Conservation (phyloP, 2,797 vertebrate species). For the Alcedo quadribrachys region DNA sequence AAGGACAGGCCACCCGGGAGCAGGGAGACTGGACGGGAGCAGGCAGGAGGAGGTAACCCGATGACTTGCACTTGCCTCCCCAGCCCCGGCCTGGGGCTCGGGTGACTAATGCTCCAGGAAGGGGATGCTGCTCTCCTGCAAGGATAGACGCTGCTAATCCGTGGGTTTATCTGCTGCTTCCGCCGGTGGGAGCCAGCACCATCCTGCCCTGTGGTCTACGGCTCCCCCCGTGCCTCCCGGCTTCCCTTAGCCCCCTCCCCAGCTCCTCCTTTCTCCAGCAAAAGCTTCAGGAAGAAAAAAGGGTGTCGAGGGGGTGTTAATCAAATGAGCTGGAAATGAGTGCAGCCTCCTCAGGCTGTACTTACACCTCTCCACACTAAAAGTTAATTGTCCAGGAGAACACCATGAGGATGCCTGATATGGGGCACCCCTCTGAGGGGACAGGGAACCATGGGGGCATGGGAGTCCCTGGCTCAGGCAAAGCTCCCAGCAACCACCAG, state of each 20-base stretch:
- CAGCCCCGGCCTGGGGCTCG: neutral
- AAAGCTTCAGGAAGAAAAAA: neutral
- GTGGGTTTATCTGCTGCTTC: constrained; percentile 13
- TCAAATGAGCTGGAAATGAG: neutral
- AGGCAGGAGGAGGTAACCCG: neutral
- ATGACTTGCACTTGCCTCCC: neutral
- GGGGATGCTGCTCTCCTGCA: constrained; percentile 20
- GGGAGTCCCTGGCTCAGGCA: neutral
- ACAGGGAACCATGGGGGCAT: neutral
- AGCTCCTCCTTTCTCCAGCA: neutral
- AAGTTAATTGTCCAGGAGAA: neutral
- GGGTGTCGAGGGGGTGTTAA: neutral
- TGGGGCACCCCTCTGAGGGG: rapidly evolving
- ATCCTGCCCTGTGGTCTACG: neutral
- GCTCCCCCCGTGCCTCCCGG: neutral
- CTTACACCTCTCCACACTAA: neutral
- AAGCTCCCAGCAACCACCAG: neutral
- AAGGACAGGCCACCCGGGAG: neutral
- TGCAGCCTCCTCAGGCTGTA: neutral
- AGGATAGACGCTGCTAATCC: constrained; percentile 50
- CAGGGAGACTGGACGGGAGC: neutral
- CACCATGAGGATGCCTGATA: rapidly evolving
- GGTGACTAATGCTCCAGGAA: constrained; percentile 39
- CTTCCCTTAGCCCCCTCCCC: neutral
- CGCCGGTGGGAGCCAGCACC: neutral